phyloP scores from a whole-genome alignment of 2,888 invertebrate species.

The Amphipyra berbera region DNA sequence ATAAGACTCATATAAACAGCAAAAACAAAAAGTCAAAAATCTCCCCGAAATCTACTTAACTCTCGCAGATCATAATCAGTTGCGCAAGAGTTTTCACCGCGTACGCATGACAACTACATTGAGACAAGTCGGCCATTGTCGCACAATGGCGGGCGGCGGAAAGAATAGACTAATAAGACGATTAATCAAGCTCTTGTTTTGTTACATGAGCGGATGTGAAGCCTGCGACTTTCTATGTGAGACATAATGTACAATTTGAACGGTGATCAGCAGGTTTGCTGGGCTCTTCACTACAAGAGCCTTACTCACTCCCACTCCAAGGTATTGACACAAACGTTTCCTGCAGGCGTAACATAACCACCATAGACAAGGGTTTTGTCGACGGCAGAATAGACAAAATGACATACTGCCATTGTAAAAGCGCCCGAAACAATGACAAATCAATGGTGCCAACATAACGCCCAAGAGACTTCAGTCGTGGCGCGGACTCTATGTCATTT shows the following conservation, averaged over 20 bases:
- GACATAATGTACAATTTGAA: conserved; percentile 40
- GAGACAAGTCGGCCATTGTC: conserved; percentile 62
- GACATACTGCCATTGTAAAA: too few relatives aligned
- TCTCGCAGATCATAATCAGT: conserved; percentile 65
- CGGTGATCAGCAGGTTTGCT: conserved; percentile 15
- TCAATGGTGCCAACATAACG: too few relatives aligned
- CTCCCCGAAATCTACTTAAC: conserved; percentile 47
- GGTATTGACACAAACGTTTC: too few relatives aligned
- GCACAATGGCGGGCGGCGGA: conserved; percentile 64
- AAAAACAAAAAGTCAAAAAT: conserved; percentile 8
- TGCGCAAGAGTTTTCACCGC: conserved; percentile 78
- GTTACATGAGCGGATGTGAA: conserved; percentile 80
- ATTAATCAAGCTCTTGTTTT: conserved; percentile 71
- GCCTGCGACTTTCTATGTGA: conserved; percentile 56
- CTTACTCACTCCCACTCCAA: background rate
- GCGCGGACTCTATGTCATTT: too few relatives aligned
- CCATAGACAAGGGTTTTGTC: too few relatives aligned
- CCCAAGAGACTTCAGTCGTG: too few relatives aligned
- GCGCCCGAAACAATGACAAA: too few relatives aligned
- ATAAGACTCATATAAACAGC: conserved; percentile 15
- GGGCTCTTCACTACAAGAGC: conserved; percentile 1
- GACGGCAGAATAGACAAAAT: too few relatives aligned
- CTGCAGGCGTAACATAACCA: too few relatives aligned
- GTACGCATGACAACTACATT: conserved; percentile 61
- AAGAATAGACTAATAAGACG: conserved; percentile 73